Percentiles rank a stretch among this genome's conserved stretches.
These are phyloP conservation scores for Tetramorium parvispinum DNA, from an alignment of 1,140 invertebrate genomes.

Conservation along the genomic window DNA sequence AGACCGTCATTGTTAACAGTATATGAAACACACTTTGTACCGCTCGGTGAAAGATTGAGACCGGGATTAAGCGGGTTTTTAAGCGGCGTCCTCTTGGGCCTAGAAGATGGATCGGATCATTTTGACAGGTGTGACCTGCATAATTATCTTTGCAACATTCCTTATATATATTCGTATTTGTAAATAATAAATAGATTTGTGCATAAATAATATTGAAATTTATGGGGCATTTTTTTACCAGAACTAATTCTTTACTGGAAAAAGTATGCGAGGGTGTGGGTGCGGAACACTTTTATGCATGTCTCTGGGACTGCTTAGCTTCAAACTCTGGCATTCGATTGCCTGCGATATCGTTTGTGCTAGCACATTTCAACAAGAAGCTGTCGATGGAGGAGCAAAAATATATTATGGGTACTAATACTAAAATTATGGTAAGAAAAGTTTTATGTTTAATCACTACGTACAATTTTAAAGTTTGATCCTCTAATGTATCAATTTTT, in stretches of 20 bases:
- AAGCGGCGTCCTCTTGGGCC: conserved; percentile 93
- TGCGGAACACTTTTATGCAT: conserved; percentile 93
- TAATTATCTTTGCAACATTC: background rate
- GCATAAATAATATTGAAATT: conserved; percentile 34
- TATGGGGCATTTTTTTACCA: conserved; percentile 77
- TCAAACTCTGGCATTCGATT: conserved; percentile 94
- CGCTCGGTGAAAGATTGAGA: conserved; percentile 91
- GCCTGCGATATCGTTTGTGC: conserved; percentile 93
- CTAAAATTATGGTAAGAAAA: conserved; percentile 91
- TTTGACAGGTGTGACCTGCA: conserved; percentile 89
- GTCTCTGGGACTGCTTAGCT: conserved; percentile 95
- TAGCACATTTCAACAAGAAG: conserved; percentile 94
- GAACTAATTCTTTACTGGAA: conserved; percentile 92
- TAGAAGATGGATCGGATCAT: conserved; percentile 97
- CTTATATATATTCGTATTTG: background rate
- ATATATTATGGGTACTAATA: conserved; percentile 94
- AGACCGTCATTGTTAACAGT: conserved; percentile 93
- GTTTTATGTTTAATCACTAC: conserved; percentile 29
- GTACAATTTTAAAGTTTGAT: background rate
- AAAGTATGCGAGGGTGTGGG: conserved; percentile 94
- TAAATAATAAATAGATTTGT: background rate
- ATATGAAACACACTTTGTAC: conserved; percentile 97
- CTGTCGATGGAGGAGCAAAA: conserved; percentile 94
- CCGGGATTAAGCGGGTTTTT: conserved; percentile 96
- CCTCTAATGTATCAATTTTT: conserved; percentile 21